Conservation (phyloP, 2,797 vertebrate genomes). For the Fringilla coelebs region DNA sequence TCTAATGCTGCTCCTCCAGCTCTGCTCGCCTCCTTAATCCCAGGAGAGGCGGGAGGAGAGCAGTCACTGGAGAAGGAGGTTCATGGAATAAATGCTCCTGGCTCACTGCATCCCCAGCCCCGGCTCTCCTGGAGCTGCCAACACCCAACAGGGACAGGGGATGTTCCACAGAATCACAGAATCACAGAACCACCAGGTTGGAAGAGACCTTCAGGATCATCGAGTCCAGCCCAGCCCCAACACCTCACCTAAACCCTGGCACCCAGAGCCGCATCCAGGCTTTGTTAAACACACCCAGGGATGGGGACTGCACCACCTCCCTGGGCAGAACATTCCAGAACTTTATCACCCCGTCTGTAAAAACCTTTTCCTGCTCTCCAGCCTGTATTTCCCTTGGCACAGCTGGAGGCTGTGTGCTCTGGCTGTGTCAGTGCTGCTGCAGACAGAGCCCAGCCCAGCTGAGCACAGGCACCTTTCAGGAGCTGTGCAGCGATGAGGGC, state of each 20-base stretch:
- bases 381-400: rapidly evolving
- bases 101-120: not conserved
- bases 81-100: not conserved
- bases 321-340: not conserved
- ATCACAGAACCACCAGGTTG: not conserved
- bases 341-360: not conserved
- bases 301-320: not conserved
- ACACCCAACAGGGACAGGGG: rapidly evolving
- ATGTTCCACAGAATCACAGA: not conserved
- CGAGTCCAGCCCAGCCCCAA: not conserved
- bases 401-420: not conserved
- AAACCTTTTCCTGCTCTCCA: not conserved
- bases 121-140: not conserved
- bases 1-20: not conserved
- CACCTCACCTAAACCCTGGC: not conserved
- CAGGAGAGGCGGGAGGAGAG: not conserved
- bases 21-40: not conserved
- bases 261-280: not conserved
- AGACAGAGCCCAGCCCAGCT: not conserved
- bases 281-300: not conserved
- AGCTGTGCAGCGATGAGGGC: rapidly evolving
- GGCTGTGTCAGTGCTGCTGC: not conserved
- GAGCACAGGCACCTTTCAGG: not conserved
- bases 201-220: not conserved
- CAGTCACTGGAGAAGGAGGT: not conserved